Evolutionary conservation across 1,140 invertebrate genomes (phyloP).

Genomic region (Physella acuta): DNA sequence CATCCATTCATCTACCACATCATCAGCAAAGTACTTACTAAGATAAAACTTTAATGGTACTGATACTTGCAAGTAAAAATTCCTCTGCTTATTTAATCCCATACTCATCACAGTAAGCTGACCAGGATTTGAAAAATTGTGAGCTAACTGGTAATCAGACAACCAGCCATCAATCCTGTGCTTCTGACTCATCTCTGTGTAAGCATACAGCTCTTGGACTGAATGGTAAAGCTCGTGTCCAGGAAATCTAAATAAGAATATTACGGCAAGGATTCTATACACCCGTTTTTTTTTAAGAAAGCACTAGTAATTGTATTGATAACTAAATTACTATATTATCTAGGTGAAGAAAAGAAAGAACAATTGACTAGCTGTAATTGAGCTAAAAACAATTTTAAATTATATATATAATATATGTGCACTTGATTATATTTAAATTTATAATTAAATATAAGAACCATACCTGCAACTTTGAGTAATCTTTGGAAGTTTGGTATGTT

Average conservation of each 20-base stretch:
- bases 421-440: no score
- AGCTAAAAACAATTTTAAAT: no score
- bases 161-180: slow-evolving; percentile 34
- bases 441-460: not conserved
- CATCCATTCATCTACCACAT: slow-evolving; percentile 32
- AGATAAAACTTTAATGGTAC: slow-evolving; percentile 1
- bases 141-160: slow-evolving; percentile 35
- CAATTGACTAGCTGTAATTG: no score
- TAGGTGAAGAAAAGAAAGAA: no score
- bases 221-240: slow-evolving; percentile 29
- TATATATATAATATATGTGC: no score
- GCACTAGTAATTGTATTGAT: no score
- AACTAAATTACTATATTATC: no score
- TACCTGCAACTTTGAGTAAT: slow-evolving; percentile 11
- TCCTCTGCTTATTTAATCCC: not conserved
- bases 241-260: no score
- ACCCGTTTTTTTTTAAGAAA: no score
- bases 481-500: not conserved
- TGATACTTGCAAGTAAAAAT: not conserved
- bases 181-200: not conserved
- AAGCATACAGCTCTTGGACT: slow-evolving; percentile 27
- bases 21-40: slow-evolving; percentile 11
- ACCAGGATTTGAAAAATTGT: slow-evolving; percentile 36
- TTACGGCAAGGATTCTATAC: no score
- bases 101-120: slow-evolving; percentile 26